Evolutionary conservation across 2,888 invertebrate genomes (phyloP).

Genomic region (Eupeodes latifasciatus): DNA sequence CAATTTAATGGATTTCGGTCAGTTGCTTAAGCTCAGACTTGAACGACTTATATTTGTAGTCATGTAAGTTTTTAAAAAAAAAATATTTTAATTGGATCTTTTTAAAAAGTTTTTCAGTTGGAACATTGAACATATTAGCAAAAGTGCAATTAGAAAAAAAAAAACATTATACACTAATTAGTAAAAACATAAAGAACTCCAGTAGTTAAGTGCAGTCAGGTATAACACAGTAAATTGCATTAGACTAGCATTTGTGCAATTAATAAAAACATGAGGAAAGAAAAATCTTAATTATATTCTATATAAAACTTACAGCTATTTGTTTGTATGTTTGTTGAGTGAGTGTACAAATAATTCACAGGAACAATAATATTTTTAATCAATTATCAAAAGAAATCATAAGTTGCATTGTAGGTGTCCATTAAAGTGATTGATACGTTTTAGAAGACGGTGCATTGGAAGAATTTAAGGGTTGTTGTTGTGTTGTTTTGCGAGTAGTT

Average conservation of each 20-base stretch:
- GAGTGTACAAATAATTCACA: constrained; percentile 5
- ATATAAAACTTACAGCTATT: constrained; percentile 68
- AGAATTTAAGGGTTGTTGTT: neutral
- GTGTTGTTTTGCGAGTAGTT: neutral
- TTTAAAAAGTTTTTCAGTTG: constrained; percentile 57
- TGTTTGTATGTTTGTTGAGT: neutral
- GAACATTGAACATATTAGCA: constrained; percentile 45
- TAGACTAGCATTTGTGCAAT: constrained; percentile 27
- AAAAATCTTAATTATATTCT: constrained; percentile 1
- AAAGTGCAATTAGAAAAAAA: constrained; percentile 32
- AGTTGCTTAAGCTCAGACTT: constrained; percentile 5
- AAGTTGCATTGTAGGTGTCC: constrained; percentile 41
- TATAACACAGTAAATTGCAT: constrained; percentile 29
- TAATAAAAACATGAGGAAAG: constrained; percentile 18
- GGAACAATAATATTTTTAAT: constrained; percentile 33
- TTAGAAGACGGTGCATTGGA: constrained; percentile 31
- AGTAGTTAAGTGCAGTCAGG: constrained; percentile 27
- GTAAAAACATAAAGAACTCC: constrained; percentile 27
- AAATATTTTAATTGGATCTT: constrained; percentile 63
- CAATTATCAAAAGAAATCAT: constrained; percentile 50
- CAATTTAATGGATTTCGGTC: constrained; percentile 76
- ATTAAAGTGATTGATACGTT: constrained; percentile 28
- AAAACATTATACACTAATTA: neutral
- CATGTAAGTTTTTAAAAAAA: neutral
- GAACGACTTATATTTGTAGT: neutral